Base-by-base conservation (phyloP, 2,113 vertebrate genomes). In the Triplophysa siluroides region DNA sequence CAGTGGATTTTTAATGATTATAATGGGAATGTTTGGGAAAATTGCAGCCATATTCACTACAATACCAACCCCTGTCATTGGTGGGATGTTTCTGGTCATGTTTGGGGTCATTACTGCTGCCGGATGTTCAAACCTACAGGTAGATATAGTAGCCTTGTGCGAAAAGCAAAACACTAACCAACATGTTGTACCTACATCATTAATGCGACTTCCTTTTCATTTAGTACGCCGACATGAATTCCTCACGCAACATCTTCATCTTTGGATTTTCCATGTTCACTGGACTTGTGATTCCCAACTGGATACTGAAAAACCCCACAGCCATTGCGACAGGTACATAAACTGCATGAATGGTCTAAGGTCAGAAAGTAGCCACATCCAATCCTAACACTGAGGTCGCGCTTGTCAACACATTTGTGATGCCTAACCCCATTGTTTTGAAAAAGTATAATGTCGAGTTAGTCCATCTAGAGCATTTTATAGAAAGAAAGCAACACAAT, bases 61-160 rank as follows among this genome's bases (percentile, higher is more conserved):
- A 41, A 97, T 99, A 78, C 98, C 98, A 0, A 88, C 91, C 1
- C 98, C 98, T 0, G 95, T 99, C 69, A 90, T 98, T 0, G 96
- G 97, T 83, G 97, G 98, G 67, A 95, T 98, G 96, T 96, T 98
- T 85, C 83, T 99, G 16, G 95, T 99, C 33, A 97, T 98, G 95
- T 99, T 99, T 0, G 96, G 96, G 0, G 86, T 99, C 81, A 98
- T 99, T 84, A 74, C 91, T 0, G 96, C 96, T 0, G 95, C 96
- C 73, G 98, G 98, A 24, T 90, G 98, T 78, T 96, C 96, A 68
- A 99, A 95, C 85, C 87, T 99, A 29, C 98, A 99, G 96, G 98
- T 98, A 88, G 21, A 45, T 19, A 12, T 52, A 2, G 8, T 12
- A 11, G 16, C 14, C 18, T 26, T 26, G 8, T 66, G 4, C 13